Base-by-base conservation (phyloP, 1,140 invertebrate genomes). In the Berghia stephanieae region DNA sequence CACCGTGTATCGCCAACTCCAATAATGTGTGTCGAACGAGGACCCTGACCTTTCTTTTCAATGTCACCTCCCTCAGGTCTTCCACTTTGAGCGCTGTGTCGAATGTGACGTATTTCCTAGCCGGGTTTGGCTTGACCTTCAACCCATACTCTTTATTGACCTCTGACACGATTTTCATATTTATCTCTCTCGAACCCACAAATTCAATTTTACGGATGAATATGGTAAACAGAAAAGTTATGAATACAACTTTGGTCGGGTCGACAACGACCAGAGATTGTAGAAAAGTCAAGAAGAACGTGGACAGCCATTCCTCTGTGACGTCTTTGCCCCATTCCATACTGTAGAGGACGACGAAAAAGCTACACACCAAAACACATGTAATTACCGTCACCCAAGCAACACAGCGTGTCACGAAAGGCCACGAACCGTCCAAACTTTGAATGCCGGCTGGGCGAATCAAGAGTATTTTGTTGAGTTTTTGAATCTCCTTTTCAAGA, bases 311-410 rank as follows among this genome's bases (percentile, higher is more conserved):
- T 68, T 79, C 81, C 34, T 83, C 80, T 1, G 85, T 84, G 57
- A 84, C 85, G 21, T 72, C 71, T 71, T 79, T 83, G 10, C 86
- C 86, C 84, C 85, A 87, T 66, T 87, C 69, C 82, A 86, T 82
- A 72, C 81, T 83, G 78, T 83, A 86, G 13, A 86, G 75, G 18
- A 87, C 66, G n/a, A 85, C 73, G 77, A 86, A 86, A 68, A 86
- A 82, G 34, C 79, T 79, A 6, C 83, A 83, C 0, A 72, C 44
- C 0, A 80, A 13, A 6, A 84, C 72, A 55, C 75, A 75, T 8
- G 80, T 13, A 34, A 78, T 70, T 3, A 84, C 78, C 0, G 86
- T 40, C 0, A 81, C n/a, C 84, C 83, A 86, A 6, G 81, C 81
- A 34, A 87, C 70, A 75, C 85, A 83, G 21, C 80, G 27, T 21